A percentile compares a stretch with the other conserved stretches of the same genome.
These are phyloP conservation scores for Xanthorhoe designata DNA, from an alignment of 2,888 invertebrate species.

Conservation along the genomic window DNA sequence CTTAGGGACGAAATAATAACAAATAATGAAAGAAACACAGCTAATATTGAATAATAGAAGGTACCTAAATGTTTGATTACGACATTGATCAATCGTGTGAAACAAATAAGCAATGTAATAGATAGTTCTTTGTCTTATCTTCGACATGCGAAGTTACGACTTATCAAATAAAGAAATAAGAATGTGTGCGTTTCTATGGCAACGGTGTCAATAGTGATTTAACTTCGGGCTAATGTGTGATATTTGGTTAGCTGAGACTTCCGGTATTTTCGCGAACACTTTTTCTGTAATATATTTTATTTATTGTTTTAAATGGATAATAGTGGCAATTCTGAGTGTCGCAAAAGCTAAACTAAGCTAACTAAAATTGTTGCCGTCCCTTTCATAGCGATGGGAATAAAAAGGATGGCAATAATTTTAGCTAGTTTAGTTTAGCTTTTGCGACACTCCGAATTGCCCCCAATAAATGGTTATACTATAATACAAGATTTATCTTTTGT, in stretches of 20 bases:
- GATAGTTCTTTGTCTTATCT: background rate
- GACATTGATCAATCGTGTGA: background rate
- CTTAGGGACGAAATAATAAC: constrained; percentile 1
- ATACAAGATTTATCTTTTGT: no score
- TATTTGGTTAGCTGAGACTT: background rate
- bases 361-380: no score
- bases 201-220: constrained; percentile 2
- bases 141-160: background rate
- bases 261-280: no score
- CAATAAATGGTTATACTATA: no score
- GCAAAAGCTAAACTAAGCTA: no score
- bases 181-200: constrained; percentile 9
- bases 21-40: background rate
- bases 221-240: background rate
- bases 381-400: no score
- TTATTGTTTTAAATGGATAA: no score
- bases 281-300: no score
- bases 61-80: background rate
- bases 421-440: no score
- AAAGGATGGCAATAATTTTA: no score
- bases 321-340: no score
- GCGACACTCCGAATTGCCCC: no score
- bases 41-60: background rate
- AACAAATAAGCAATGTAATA: background rate
- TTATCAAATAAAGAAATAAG: constrained; percentile 7